A percentile compares a stretch with the other conserved stretches of the same genome.
Evolutionary conservation across 2,113 vertebrate genomes (phyloP).

Genomic region (Eidolon helvum): DNA sequence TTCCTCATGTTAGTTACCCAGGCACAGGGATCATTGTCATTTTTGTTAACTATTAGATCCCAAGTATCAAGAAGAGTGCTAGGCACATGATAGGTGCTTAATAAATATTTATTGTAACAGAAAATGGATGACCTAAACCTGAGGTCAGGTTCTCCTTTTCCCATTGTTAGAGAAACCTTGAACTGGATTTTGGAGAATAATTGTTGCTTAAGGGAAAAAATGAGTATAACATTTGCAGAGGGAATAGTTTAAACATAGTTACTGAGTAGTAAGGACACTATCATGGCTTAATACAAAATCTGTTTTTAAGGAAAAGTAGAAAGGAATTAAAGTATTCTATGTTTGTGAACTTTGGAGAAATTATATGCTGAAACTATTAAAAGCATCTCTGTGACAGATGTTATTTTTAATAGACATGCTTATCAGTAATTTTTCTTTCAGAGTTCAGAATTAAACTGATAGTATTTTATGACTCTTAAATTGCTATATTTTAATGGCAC

Average conservation of each 20-base stretch:
- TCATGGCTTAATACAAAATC: not conserved
- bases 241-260: not conserved
- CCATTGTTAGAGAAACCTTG: not conserved
- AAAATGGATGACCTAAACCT: not conserved
- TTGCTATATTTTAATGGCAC: slow-evolving; percentile 69
- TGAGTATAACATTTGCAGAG: not conserved
- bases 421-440: slow-evolving; percentile 71
- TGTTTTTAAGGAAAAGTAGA: not conserved
- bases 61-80: not conserved
- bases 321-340: not conserved
- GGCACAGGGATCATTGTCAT: not conserved
- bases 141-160: not conserved
- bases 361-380: not conserved
- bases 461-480: slow-evolving; percentile 69
- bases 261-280: not conserved
- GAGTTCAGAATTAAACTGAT: slow-evolving; percentile 71
- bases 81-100: not conserved
- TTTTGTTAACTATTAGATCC: not conserved
- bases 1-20: not conserved
- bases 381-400: not conserved
- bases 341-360: not conserved
- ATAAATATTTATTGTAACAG: not conserved
- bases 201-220: not conserved
- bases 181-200: not conserved
- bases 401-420: slow-evolving; percentile 75